Evolutionary conservation across 2,797 vertebrate species (phyloP).

Genomic region (Kryptopterus vitreolus): DNA sequence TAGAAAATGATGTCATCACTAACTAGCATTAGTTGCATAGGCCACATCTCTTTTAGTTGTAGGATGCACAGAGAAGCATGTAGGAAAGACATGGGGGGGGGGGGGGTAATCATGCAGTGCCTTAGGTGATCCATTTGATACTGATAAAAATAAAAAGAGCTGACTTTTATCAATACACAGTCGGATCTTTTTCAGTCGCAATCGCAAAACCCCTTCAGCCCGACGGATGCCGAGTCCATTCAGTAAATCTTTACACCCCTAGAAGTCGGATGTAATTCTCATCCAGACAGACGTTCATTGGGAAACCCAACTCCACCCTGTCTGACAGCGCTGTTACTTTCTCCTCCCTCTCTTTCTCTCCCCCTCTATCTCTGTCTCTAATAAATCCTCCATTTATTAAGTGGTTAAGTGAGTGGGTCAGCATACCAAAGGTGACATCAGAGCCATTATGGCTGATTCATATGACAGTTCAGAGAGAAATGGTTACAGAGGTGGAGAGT

Average conservation of each 20-base stretch:
- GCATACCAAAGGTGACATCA: constrained; percentile 57
- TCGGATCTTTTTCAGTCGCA: background rate
- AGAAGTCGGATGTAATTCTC: background rate
- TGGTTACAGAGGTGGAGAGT: constrained; percentile 16
- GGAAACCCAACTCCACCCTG: background rate
- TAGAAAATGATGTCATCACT: background rate
- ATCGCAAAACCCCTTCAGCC: background rate
- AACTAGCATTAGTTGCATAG: background rate
- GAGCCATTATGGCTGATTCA: constrained; percentile 58
- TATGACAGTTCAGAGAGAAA: constrained; percentile 42
- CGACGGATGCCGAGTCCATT: background rate
- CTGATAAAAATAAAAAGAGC: background rate
- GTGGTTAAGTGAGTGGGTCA: constrained; percentile 63
- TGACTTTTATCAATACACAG: background rate
- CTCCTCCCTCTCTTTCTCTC: background rate
- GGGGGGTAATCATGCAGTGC: background rate
- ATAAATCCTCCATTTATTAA: constrained; percentile 67
- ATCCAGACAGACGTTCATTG: constrained; percentile 1
- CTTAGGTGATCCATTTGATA: background rate
- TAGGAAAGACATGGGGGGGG: too few species aligned
- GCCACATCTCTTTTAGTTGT: background rate
- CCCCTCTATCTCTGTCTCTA: constrained; percentile 19
- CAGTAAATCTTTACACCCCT: background rate
- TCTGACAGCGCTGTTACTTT: background rate
- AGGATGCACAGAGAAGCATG: background rate